phyloP scores from a whole-genome alignment of 2,888 invertebrate species.

The Lymantria monacha region DNA sequence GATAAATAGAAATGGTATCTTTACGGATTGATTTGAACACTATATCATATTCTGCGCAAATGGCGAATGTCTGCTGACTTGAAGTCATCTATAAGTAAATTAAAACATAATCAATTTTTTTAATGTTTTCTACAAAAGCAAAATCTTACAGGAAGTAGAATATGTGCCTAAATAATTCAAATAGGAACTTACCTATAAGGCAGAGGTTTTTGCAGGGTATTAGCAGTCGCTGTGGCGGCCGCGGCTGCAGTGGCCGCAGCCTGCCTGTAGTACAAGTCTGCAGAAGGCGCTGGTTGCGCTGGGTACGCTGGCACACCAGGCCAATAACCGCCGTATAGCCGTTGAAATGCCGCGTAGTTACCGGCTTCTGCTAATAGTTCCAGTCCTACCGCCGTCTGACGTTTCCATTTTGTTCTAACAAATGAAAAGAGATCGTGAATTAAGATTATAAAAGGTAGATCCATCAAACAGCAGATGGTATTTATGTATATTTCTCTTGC shows the following conservation, averaged over 20 bases:
- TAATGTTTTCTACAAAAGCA: too few relatives aligned
- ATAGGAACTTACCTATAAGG: constrained; percentile 84
- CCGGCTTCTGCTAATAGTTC: constrained; percentile 98
- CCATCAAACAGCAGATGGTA: background rate
- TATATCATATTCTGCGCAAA: too few relatives aligned
- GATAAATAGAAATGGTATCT: too few relatives aligned
- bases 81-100: too few relatives aligned
- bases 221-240: constrained; percentile 80
- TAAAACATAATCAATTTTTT: too few relatives aligned
- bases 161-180: background rate
- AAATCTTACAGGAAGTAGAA: too few relatives aligned
- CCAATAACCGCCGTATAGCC: constrained; percentile 92
- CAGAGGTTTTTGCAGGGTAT: constrained; percentile 93
- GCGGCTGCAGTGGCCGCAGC: constrained; percentile 88
- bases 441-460: background rate
- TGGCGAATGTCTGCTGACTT: too few relatives aligned
- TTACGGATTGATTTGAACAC: too few relatives aligned
- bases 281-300: constrained; percentile 85
- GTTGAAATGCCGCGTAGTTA: constrained; percentile 98
- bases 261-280: constrained; percentile 92
- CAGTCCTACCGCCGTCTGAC: constrained; percentile 98
- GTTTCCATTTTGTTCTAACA: constrained; percentile 98
- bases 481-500: background rate
- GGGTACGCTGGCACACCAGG: constrained; percentile 86
- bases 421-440: constrained; percentile 15